Evolutionary conservation across 2,113 vertebrate genomes (phyloP).

Genomic region (Pipa parva): DNA sequence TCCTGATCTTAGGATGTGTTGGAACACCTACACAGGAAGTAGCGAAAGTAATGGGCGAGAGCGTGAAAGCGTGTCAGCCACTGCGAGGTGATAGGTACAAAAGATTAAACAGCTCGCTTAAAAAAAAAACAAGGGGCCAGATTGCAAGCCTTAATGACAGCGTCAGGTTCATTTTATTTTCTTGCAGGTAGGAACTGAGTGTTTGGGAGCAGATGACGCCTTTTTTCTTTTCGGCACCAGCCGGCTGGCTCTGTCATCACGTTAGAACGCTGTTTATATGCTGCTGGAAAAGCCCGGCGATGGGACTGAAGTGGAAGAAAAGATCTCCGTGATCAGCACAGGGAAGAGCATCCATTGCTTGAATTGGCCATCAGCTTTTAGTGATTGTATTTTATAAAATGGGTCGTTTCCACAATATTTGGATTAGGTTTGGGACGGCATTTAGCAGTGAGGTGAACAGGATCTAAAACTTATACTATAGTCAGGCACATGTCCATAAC

Average conservation of each 20-base stretch:
- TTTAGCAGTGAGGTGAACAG: no score
- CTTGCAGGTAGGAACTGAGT: slow-evolving; percentile 31
- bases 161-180: slow-evolving; percentile 20
- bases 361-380: no score
- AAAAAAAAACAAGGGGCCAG: slow-evolving; percentile 20
- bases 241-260: slow-evolving; percentile 12
- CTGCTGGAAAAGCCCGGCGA: neutral
- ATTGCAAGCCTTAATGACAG: slow-evolving; percentile 30
- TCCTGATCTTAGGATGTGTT: slow-evolving; percentile 29
- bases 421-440: no score
- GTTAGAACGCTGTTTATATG: slow-evolving; percentile 5
- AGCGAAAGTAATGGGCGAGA: slow-evolving; percentile 11
- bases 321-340: no score
- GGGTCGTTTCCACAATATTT: no score
- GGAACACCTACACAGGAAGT: slow-evolving; percentile 39
- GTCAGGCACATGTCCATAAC: no score
- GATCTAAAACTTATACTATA: no score
- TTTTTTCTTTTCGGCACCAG: slow-evolving; percentile 23
- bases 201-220: slow-evolving; percentile 23
- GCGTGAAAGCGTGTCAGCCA: slow-evolving; percentile 38
- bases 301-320: slow-evolving; percentile 15
- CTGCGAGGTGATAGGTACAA: slow-evolving; percentile 35
- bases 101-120: slow-evolving; percentile 8
- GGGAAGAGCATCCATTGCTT: no score
- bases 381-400: no score